Base-by-base conservation (phyloP, 2,797 vertebrate genomes). In the Eutrigla gurnardus region DNA sequence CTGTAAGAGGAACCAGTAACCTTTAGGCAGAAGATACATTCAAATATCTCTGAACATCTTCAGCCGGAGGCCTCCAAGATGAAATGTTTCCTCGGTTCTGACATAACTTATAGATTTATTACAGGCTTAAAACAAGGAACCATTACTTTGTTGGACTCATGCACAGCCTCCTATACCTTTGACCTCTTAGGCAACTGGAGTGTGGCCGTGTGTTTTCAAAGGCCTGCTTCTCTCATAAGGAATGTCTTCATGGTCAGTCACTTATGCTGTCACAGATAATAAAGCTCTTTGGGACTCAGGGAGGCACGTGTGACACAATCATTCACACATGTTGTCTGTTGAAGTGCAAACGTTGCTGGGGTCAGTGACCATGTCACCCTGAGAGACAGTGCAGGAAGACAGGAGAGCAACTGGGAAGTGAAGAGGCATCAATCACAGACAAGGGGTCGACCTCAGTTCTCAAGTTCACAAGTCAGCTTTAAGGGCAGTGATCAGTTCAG, bases 1-100 rank as follows among this genome's bases (percentile, higher is more conserved):
- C 86, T 80, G 85, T 88, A 91, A 91, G 69, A 53, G 85, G 85
- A 87, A 88, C 79, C 71, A 67, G 74, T 80, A 86, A 90, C 85
- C 77, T 86, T 83, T 81, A 77, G 54, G 70, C 72, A 73, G 42
- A 64, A 55, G 66, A 83, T 37, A 37, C 67, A 60, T 49, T 59
- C 39, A 55, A 59, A 65, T 65, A 58, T 73, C 39, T 66, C 57
- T 57, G 57, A 74, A 75, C 67, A 78, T 80, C 76, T 61, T 58
- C 72, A 39, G 64, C 52, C 59, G 37, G 57, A 77, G 18, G 61
- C 67, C 60, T 75, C 81, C 54, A 74, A 13, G 73, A 65, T 77
- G 62, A 83, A 82, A 80, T 54, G 75, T 59, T 49, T 69, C 64
- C 67, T 61, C 8, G 7, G 32, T 25, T n/a, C 58, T 58, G 60